Evolutionary conservation across 2,888 invertebrate species (phyloP).

Genomic region (Ormyrus pomaceus): DNA sequence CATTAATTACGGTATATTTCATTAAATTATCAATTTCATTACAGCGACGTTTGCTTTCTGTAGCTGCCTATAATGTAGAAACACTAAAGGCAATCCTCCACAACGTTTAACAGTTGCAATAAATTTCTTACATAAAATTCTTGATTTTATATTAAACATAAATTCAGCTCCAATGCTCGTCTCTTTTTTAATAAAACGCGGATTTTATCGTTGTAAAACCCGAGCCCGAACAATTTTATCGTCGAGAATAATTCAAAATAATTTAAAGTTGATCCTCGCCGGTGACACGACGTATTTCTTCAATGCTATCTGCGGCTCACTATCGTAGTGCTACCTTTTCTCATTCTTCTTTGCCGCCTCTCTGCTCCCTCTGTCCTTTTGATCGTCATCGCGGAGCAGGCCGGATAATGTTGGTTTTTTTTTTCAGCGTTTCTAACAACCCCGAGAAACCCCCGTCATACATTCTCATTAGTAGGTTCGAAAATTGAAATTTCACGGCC

Average conservation of each 20-base stretch:
- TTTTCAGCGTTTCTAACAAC: background rate
- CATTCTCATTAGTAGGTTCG: too few relatives aligned
- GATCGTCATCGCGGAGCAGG: conserved; percentile 16
- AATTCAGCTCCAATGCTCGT: conserved; percentile 20
- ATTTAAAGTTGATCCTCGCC: conserved; percentile 53
- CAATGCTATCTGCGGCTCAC: conserved; percentile 47
- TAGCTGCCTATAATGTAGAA: background rate
- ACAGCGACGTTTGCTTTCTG: background rate
- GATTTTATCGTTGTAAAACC: conserved; percentile 44
- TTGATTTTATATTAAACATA: conserved; percentile 40
- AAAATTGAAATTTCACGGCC: too few relatives aligned
- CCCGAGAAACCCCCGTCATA: too few relatives aligned
- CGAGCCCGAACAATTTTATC: conserved; percentile 46
- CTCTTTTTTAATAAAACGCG: conserved; percentile 44
- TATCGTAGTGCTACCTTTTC: conserved; percentile 44
- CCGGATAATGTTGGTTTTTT: conserved; percentile 47
- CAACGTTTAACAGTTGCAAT: conserved; percentile 26
- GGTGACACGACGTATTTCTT: conserved; percentile 57
- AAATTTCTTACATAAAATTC: conserved; percentile 50
- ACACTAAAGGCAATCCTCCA: conserved; percentile 29
- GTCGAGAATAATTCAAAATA: conserved; percentile 54
- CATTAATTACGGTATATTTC: conserved; percentile 25
- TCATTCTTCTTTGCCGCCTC: conserved; percentile 27
- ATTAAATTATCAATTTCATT: conserved; percentile 38
- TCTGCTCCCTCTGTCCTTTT: conserved; percentile 47